phyloP scores from a whole-genome alignment of 2,888 invertebrate species.

The Nemurella pictetii region DNA sequence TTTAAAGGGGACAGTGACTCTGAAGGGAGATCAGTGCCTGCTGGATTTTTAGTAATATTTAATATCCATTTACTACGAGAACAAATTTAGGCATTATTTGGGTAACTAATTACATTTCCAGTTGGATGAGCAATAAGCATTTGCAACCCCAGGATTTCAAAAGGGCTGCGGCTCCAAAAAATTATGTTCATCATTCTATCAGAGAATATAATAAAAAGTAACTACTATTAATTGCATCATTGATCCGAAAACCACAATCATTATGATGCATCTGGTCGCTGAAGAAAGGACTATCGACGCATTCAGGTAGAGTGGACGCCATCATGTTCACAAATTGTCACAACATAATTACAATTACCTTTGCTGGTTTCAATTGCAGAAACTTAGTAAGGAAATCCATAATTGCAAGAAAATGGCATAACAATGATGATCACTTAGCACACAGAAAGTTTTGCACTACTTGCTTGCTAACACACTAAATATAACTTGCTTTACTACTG shows the following conservation, averaged over 20 bases:
- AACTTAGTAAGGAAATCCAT: constrained; percentile 39
- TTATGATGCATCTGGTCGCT: not conserved
- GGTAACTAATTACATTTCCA: too few relatives aligned
- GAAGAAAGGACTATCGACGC: not conserved
- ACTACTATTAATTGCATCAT: too few relatives aligned
- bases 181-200: too few relatives aligned
- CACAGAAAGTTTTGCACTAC: not conserved
- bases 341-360: constrained; percentile 2
- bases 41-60: not conserved
- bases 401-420: constrained; percentile 20
- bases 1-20: not conserved
- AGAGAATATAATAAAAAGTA: too few relatives aligned
- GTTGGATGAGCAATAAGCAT: too few relatives aligned
- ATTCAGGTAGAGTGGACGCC: not conserved
- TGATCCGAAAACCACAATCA: too few relatives aligned
- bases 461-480: constrained; percentile 33
- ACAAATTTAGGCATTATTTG: too few relatives aligned
- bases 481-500: constrained; percentile 29
- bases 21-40: not conserved
- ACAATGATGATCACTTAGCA: not conserved
- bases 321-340: not conserved
- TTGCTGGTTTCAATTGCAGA: constrained; percentile 32
- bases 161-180: too few relatives aligned
- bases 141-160: too few relatives aligned
- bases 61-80: too few relatives aligned